Base-by-base conservation (phyloP, 2,797 vertebrate genomes). In the Paguma larvata region DNA sequence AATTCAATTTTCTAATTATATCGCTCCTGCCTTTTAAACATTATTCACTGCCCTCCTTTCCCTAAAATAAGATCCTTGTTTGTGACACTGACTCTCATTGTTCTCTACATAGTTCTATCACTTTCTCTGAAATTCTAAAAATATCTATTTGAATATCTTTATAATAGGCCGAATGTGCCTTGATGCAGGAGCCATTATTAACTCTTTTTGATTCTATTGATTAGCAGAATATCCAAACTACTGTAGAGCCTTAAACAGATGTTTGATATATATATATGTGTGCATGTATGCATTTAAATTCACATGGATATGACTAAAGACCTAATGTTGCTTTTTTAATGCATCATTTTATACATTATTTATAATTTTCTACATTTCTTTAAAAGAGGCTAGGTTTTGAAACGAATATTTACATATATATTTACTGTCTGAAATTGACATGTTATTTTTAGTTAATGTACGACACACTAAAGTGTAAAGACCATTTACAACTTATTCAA, bases 401-500 rank as follows among this genome's bases (percentile, higher is more conserved):
- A 87, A 46, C n/a, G 85, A 12, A 72, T 11, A 38, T 19, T n/a
- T 13, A 34, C 41, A 84, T 3, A 70, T 62, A 23, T 12, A 18
- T 56, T 41, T 68, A 79, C 5, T 48, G 3, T 72, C 13, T 41
- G 7, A 51, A 12, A 91, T 16, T 59, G 9, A 34, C 38, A 6
- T 41, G 2, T 25, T 89, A 89, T 83, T 95, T 93, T 89, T 67
- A 67, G 30, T 85, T 92, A 89, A 86, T 51, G 14, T 30, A 59
- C 72, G 10, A 51, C 13, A 70, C 32, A 85, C 11, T 84, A 59
- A 91, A 89, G 9, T 70, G 19, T 80, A 78, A 93, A 79, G 30
- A 87, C 67, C 15, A 94, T 56, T 83, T 94, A 91, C 27, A 95
- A 68, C 16, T 77, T 85, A 89, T 15, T 94, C 32, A 94, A 0